A percentile compares a stretch with the other conserved stretches of the same genome.
These are phyloP conservation scores for Trachythela sp. DNA, from an alignment of 64 coral and sea anemone genomes.

Conservation along the genomic window DNA sequence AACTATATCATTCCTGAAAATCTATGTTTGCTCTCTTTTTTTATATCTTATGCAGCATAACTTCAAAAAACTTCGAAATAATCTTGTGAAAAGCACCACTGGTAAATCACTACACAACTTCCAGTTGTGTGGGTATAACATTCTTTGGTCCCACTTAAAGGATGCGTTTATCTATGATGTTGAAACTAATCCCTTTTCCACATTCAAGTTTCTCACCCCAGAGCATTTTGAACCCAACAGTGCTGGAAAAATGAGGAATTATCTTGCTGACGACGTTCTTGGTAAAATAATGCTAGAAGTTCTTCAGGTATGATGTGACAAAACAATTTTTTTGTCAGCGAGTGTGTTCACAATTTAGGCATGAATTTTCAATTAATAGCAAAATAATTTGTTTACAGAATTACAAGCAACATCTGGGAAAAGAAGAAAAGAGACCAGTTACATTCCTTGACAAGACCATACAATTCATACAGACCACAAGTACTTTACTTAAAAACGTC, in stretches of 20 bases:
- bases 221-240: background rate
- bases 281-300: conserved; percentile 4
- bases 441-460: background rate
- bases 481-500: background rate
- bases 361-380: too few species aligned
- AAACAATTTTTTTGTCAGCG: too few species aligned
- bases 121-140: background rate
- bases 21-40: background rate
- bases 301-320: too few species aligned
- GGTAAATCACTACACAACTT: background rate
- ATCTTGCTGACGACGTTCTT: conserved; percentile 4
- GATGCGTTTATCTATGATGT: background rate
- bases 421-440: too few species aligned
- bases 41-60: background rate
- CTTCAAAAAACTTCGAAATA: background rate
- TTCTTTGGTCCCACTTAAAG: background rate
- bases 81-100: background rate
- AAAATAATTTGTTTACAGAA: too few species aligned
- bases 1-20: background rate
- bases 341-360: too few species aligned
- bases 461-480: background rate
- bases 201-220: conserved; percentile 8
- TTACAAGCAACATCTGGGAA: too few species aligned
- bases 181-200: background rate
- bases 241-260: background rate